Conservation (phyloP, 2,113 vertebrate species). For the Muntiacus muntjak region DNA sequence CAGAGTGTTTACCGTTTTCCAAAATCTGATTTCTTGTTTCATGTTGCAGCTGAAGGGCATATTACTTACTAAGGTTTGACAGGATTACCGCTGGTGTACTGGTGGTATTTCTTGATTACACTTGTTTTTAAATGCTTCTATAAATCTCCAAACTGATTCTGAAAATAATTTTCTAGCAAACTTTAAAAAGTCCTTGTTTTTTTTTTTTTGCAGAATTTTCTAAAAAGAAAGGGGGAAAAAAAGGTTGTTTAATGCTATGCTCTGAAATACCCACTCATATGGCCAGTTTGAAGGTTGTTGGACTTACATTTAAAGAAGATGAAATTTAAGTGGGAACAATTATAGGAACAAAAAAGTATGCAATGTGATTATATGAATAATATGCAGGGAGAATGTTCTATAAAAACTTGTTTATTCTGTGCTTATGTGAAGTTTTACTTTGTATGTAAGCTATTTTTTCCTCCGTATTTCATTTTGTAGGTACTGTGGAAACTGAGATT, state of each 20-base stretch:
- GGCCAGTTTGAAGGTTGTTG: background rate
- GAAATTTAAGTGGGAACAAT: background rate
- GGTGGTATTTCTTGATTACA: background rate
- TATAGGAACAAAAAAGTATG: background rate
- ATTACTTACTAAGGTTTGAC: background rate
- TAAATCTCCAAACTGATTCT: background rate
- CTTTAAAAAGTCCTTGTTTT: background rate
- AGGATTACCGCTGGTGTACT: background rate
- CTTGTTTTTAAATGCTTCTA: background rate
- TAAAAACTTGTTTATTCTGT: background rate
- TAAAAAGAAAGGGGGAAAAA: background rate
- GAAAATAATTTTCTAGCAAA: background rate
- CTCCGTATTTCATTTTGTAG: background rate
- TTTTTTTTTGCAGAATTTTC: background rate
- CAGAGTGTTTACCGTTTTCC: background rate
- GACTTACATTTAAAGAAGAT: background rate
- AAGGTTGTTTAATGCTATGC: background rate
- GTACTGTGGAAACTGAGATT: background rate
- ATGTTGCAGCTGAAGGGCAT: background rate
- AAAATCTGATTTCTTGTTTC: background rate
- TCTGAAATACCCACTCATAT: background rate
- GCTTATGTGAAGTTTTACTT: background rate
- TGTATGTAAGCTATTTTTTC: background rate
- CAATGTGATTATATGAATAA: background rate
- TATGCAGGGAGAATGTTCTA: accelerated